Conservation (phyloP, 30 jellyfish, hydroid and myxozoan genomes). For the Rhopilema esculentum region DNA sequence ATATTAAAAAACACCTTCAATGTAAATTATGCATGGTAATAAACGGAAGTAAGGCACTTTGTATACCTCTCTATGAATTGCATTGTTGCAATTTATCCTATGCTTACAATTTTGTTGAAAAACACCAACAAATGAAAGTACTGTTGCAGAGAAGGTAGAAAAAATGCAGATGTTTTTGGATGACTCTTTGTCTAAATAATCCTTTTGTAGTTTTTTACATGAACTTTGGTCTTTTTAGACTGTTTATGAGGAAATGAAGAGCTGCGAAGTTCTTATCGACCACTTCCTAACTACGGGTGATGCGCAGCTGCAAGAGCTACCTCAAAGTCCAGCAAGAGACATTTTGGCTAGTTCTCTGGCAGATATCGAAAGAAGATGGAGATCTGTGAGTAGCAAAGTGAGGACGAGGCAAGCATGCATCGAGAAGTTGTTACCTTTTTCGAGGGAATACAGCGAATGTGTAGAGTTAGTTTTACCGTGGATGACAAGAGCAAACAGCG, state of each 20-base stretch:
- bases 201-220: too few species aligned
- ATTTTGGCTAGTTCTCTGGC: constrained; percentile 53
- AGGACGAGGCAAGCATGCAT: constrained; percentile 74
- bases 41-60: too few species aligned
- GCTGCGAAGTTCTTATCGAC: constrained; percentile 24
- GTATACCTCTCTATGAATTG: too few species aligned
- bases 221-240: constrained; percentile 19
- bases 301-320: constrained; percentile 36
- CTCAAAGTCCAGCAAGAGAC: constrained; percentile 47
- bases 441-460: constrained; percentile 59
- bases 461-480: constrained; percentile 73
- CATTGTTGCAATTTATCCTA: too few species aligned
- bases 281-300: constrained; percentile 47
- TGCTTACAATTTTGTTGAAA: too few species aligned
- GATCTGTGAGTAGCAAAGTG: constrained; percentile 51
- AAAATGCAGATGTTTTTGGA: too few species aligned
- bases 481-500: constrained; percentile 75
- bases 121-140: too few species aligned
- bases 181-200: too few species aligned
- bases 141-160: too few species aligned
- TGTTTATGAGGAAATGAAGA: constrained; percentile 46
- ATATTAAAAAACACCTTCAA: too few species aligned
- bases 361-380: constrained; percentile 87
- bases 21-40: too few species aligned
- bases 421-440: constrained; percentile 73